phyloP scores from a whole-genome alignment of 2,797 vertebrate species.

The Sarcophilus harrisii region DNA sequence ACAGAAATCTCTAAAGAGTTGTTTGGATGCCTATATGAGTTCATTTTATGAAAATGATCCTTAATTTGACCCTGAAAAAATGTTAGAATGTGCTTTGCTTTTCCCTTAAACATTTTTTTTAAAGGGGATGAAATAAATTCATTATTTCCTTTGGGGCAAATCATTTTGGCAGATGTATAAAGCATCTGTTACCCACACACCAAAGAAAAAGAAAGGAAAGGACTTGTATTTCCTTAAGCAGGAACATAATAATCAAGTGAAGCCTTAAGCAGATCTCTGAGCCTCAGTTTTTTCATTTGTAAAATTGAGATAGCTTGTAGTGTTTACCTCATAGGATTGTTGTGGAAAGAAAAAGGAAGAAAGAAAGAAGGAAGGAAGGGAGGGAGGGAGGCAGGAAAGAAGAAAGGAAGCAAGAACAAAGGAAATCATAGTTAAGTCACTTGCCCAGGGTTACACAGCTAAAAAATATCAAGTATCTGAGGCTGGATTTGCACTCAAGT shows the following conservation, averaged over 20 bases:
- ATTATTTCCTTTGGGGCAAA: constrained; percentile 32
- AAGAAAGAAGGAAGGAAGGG: background rate
- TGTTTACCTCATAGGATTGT: background rate
- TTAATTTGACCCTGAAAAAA: background rate
- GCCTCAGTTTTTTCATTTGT: background rate
- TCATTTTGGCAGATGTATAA: background rate
- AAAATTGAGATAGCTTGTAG: background rate
- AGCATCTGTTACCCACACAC: background rate
- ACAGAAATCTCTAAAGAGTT: background rate
- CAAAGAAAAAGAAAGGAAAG: constrained; percentile 7
- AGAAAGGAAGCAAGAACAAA: no score
- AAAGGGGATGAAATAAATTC: constrained; percentile 13
- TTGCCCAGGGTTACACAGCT: no score
- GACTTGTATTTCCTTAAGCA: background rate
- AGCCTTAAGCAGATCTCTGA: background rate
- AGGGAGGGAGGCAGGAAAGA: fast-evolving
- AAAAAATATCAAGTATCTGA: no score
- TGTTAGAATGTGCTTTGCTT: background rate
- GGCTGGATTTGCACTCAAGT: no score
- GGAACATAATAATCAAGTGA: background rate
- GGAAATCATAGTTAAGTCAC: background rate
- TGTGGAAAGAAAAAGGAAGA: background rate
- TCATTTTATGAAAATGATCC: background rate
- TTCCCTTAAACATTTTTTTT: background rate
- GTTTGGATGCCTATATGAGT: background rate